Evolutionary conservation across 2,113 vertebrate genomes (phyloP).

Genomic region (Phyllostomus hastatus): DNA sequence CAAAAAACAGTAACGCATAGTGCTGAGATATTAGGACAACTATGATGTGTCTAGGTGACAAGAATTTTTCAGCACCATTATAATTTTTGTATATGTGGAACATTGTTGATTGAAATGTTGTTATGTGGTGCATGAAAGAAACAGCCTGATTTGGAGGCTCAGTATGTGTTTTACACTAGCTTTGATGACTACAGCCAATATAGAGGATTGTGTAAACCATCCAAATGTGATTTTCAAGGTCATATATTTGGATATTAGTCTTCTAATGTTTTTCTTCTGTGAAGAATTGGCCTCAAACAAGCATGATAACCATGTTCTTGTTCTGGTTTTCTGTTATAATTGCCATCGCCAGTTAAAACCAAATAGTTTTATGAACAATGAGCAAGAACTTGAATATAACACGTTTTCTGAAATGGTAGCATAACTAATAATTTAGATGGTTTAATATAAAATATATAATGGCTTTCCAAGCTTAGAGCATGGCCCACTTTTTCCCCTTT

Average conservation of each 20-base stretch:
- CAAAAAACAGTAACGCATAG: not conserved
- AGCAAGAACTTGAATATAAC: not conserved
- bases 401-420: not conserved
- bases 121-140: not conserved
- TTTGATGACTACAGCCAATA: not conserved
- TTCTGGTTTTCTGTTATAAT: not conserved
- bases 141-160: not conserved
- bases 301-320: accelerated
- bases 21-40: not conserved
- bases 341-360: not conserved
- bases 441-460: not conserved
- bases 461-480: not conserved
- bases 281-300: not conserved
- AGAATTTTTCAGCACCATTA: not conserved
- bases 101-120: not conserved
- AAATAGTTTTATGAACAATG: not conserved
- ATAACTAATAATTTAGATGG: not conserved
- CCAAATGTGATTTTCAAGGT: accelerated
- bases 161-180: not conserved
- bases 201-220: not conserved
- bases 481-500: not conserved
- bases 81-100: not conserved
- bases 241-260: not conserved
- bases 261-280: not conserved
- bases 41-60: not conserved